A percentile compares a stretch with the other conserved stretches of the same genome.
These are phyloP conservation scores for Teinopalpus imperialis DNA, from an alignment of 2,888 invertebrate species.

Conservation along the genomic window DNA sequence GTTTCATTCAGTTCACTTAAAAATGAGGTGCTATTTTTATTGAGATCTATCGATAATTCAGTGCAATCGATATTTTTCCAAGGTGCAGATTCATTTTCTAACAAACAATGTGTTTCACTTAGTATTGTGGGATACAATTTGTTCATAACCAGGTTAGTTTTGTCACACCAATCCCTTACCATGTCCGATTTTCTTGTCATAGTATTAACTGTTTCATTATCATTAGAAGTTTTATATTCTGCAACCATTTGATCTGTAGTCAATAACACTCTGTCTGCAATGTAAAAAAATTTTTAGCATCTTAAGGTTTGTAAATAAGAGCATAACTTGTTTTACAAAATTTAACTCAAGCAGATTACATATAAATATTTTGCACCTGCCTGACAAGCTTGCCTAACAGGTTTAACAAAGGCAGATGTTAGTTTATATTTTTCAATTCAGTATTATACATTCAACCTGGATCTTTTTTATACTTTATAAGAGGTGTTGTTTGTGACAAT, in stretches of 20 bases:
- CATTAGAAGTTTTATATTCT: conserved; percentile 74
- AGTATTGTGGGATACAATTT: conserved; percentile 72
- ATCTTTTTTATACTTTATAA: background rate
- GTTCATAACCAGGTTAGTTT: conserved; percentile 61
- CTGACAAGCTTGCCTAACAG: conserved; percentile 14
- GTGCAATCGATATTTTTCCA: conserved; percentile 47
- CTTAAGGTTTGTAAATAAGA: too few species aligned
- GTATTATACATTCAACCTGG: background rate
- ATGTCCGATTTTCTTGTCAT: conserved; percentile 61
- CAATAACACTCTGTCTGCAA: conserved; percentile 84
- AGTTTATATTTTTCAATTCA: background rate
- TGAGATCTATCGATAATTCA: conserved; percentile 51
- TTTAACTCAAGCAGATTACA: conserved; percentile 19
- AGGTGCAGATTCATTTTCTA: conserved; percentile 57
- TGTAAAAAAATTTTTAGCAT: conserved; percentile 21
- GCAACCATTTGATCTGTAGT: conserved; percentile 83
- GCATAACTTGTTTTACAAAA: too few species aligned
- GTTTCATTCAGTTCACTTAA: conserved; percentile 40
- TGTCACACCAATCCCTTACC: conserved; percentile 72
- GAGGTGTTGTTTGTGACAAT: background rate
- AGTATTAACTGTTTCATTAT: conserved; percentile 50
- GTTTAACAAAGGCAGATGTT: conserved; percentile 22
- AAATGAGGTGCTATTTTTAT: conserved; percentile 35
- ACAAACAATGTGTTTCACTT: conserved; percentile 52
- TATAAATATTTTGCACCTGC: conserved; percentile 18